Evolutionary conservation across 2,888 invertebrate genomes (phyloP).

Genomic region (Cataglyphis albicans): DNA sequence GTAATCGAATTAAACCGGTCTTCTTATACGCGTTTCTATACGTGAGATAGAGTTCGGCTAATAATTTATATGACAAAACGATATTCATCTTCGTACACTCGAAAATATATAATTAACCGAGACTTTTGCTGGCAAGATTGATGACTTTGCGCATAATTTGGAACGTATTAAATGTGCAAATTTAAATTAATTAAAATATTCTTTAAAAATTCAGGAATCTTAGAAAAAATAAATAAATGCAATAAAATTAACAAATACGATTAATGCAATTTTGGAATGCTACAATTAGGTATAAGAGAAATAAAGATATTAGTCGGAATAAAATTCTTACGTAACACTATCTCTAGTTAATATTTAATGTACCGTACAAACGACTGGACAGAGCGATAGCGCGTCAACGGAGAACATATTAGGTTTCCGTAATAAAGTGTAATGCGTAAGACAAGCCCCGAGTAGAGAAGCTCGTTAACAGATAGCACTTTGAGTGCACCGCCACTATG

Average conservation of each 20-base stretch:
- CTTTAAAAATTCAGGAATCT: background rate
- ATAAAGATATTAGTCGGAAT: conserved; percentile 9
- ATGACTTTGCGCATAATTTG: background rate
- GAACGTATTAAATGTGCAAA: background rate
- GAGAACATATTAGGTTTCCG: conserved; percentile 50
- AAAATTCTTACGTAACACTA: conserved; percentile 27
- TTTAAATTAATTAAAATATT: background rate
- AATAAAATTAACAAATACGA: background rate
- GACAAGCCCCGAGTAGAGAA: conserved; percentile 57
- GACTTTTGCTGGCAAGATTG: background rate
- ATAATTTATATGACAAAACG: conserved; percentile 42
- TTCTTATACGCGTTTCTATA: conserved; percentile 33
- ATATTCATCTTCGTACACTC: conserved; percentile 24
- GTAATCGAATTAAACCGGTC: background rate
- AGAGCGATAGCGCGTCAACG: conserved; percentile 48
- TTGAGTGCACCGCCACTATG: conserved; percentile 58
- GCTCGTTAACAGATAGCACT: conserved; percentile 57
- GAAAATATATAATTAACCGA: conserved; percentile 45
- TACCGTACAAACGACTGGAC: conserved; percentile 46
- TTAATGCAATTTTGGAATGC: background rate
- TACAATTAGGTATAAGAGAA: background rate
- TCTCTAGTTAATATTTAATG: conserved; percentile 52
- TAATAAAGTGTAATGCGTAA: conserved; percentile 57
- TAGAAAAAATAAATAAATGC: background rate
- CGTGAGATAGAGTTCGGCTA: conserved; percentile 25